Evolutionary conservation across 92 coral and sea anemone species (phyloP).

Genomic region (Montipora capitata): DNA sequence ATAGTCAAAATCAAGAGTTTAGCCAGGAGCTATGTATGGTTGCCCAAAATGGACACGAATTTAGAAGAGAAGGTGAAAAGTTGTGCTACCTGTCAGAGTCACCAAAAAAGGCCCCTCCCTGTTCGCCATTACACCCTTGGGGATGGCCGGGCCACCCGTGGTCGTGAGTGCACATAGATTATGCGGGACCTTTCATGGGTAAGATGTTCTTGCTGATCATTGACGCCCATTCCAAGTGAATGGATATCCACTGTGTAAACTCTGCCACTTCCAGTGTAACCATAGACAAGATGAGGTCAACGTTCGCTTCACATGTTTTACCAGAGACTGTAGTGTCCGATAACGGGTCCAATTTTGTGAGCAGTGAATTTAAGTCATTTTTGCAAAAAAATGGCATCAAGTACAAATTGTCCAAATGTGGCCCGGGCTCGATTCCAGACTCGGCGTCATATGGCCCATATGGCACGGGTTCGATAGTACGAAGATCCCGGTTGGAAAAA

Average conservation of each 20-base stretch:
- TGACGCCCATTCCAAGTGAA: constrained; percentile 22
- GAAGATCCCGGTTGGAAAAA: too few species aligned
- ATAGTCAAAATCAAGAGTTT: constrained; percentile 31
- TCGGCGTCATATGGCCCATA: too few species aligned
- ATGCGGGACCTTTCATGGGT: constrained; percentile 57
- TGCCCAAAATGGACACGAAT: constrained; percentile 26
- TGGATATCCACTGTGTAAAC: constrained; percentile 15
- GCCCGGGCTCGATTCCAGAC: too few species aligned
- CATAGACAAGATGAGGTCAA: constrained; percentile 7
- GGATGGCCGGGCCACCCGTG: too few species aligned
- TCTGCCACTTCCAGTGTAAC: constrained; percentile 39
- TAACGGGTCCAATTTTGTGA: too few species aligned
- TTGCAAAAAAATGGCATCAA: too few species aligned
- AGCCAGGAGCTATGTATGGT: neutral
- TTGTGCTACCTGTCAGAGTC: neutral
- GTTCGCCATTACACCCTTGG: too few species aligned
- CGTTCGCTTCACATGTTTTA: too few species aligned
- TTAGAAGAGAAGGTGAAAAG: constrained; percentile 14
- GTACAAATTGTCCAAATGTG: too few species aligned
- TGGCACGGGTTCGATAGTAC: too few species aligned
- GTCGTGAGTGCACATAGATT: constrained; percentile 28
- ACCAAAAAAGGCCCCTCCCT: neutral
- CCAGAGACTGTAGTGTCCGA: too few species aligned
- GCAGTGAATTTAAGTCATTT: too few species aligned
- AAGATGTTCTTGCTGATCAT: constrained; percentile 6